Evolutionary conservation across 2,797 vertebrate genomes (phyloP).

Genomic region (Tadarida brasiliensis): DNA sequence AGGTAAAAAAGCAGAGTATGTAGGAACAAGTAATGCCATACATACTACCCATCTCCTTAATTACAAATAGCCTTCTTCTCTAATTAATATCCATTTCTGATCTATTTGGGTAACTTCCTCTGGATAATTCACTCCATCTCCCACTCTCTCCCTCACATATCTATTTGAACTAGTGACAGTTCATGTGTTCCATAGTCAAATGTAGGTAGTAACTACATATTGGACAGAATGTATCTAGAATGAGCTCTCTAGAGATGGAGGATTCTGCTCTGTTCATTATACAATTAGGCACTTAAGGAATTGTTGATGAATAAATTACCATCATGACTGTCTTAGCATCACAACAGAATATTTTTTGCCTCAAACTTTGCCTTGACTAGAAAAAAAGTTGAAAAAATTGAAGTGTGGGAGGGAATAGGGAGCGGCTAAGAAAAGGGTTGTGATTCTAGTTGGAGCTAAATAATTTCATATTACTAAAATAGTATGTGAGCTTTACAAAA

Average conservation of each 20-base stretch:
- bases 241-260: not conserved
- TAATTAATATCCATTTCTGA: not conserved
- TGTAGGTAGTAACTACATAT: not conserved
- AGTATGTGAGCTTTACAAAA: not conserved
- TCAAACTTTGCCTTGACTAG: not conserved
- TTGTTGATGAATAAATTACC: not conserved
- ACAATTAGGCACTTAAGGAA: not conserved
- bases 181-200: not conserved
- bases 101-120: not conserved
- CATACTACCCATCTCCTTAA: not conserved
- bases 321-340: not conserved
- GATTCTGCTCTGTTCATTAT: not conserved
- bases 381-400: not conserved
- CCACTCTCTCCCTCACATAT: not conserved
- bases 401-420: not conserved
- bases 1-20: conserved; percentile 52
- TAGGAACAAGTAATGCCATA: not conserved
- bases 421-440: not conserved
- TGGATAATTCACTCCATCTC: not conserved
- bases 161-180: conserved; percentile 16
- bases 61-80: not conserved
- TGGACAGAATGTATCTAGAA: not conserved
- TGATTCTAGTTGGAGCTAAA: not conserved
- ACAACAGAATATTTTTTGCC: not conserved
- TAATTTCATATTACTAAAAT: conserved; percentile 28